phyloP scores from a whole-genome alignment of 2,797 vertebrate species.

The Mycteria americana region DNA sequence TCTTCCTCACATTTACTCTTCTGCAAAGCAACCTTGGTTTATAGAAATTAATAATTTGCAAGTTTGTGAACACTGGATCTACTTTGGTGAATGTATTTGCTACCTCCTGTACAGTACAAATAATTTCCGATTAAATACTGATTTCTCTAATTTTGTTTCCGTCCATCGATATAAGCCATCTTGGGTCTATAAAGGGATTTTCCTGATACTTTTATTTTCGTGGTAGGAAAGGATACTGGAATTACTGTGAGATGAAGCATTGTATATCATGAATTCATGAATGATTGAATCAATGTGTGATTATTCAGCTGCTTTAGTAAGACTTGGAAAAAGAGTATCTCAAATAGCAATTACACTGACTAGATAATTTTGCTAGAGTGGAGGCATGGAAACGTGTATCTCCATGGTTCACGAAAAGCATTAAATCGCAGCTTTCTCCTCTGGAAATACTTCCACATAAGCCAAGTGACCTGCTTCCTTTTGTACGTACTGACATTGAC shows the following conservation, averaged over 20 bases:
- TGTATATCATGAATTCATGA: background rate
- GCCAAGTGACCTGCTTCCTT: background rate
- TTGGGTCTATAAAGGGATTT: background rate
- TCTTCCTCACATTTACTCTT: background rate
- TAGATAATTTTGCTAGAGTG: background rate
- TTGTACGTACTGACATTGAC: background rate
- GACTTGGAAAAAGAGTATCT: background rate
- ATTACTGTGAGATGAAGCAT: background rate
- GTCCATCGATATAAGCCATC: background rate
- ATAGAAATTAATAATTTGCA: background rate
- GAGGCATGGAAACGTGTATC: accelerated
- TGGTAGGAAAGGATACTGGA: background rate
- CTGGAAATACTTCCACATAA: background rate
- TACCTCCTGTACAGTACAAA: background rate
- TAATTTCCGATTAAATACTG: background rate
- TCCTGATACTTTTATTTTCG: background rate
- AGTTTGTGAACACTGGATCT: background rate
- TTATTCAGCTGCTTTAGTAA: background rate
- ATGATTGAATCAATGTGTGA: background rate
- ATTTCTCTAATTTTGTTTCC: background rate
- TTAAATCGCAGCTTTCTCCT: background rate
- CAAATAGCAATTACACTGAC: background rate
- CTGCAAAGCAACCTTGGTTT: background rate
- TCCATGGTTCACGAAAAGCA: background rate
- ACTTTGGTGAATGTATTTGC: background rate